Evolutionary conservation across 1,140 invertebrate species (phyloP), one percentile per base, ranked within the genome.

Genomic region (Brachionus manjavacas): DNA sequence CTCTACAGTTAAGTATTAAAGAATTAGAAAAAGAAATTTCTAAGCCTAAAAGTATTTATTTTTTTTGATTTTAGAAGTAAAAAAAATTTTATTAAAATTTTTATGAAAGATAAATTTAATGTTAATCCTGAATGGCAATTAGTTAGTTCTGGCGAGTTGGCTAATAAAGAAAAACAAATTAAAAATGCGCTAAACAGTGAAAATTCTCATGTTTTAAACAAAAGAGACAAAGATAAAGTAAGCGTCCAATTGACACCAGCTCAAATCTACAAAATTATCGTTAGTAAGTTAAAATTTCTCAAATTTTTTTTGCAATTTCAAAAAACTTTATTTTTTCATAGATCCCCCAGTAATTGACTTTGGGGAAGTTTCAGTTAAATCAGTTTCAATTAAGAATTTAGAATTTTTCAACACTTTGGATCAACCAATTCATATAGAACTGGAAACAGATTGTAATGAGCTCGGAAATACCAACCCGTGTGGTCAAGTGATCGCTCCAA

Each of bases 371-470:
- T 89, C 89, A 85, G 76, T 88, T 41, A 85, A 87, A 49, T 90
- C 89, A 11, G 85, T 87, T 2, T 86, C 85, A 23, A 88, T 86
- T 28, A 87, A 86, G 52, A 86, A 89, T 16, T 85, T 90, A 39
- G 87, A 86, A 84, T 88, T 90, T 76, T 79, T 89, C 52, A 90
- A 90, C 84, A 90, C 89, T 78, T 85, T 90, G 14, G 85, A 88
- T 28, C 86, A 87, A 31, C 86, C 87, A 74, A 87, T 90, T 11
- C 87, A 88, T 25, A 86, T 90, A 8, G 86, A 87, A 25, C 87
- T 88, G 23, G 86, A 87, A 86, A 83, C 86, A 60, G 89, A 90
- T 84, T 90, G 89, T 85, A 85, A 86, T 16, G 89, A 90, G 76
- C 83, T 90, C 23, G 84, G 88, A 28, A 88, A 89, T 84, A 90